Evolutionary conservation across 2,888 invertebrate genomes (phyloP).

Genomic region (Mythimna albipuncta): DNA sequence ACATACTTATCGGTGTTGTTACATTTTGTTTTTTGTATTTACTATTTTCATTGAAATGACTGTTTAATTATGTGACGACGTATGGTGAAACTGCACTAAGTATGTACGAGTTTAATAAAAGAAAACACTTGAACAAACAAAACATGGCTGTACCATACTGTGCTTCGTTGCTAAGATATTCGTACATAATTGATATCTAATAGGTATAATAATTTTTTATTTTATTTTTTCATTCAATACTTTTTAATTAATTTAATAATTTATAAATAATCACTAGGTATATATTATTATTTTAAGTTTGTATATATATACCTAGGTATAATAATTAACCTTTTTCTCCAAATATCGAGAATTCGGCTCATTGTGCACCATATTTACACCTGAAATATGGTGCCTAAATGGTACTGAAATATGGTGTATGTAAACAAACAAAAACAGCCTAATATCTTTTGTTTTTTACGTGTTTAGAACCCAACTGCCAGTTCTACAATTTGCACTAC

Average conservation of each 20-base stretch:
- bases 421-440: too few relatives aligned
- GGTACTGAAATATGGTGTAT: too few relatives aligned
- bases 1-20: too few relatives aligned
- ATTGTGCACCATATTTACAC: too few relatives aligned
- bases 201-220: not conserved
- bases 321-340: not conserved
- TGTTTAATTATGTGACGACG: not conserved
- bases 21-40: not conserved
- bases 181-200: not conserved
- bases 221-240: too few relatives aligned
- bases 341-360: not conserved
- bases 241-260: too few relatives aligned
- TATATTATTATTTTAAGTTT: too few relatives aligned
- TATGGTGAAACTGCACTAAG: not conserved
- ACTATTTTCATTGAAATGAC: not conserved
- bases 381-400: too few relatives aligned
- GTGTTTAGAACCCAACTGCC: not conserved
- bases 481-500: not conserved
- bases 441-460: not conserved
- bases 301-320: too few relatives aligned
- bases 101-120: not conserved
- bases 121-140: constrained; percentile 4
- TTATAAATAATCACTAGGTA: too few relatives aligned
- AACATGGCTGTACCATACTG: not conserved
- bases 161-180: too few relatives aligned